Evolutionary conservation across 1,140 invertebrate genomes (phyloP), one percentile per base, ranked within the genome.

Genomic region (Heliconius himera): DNA sequence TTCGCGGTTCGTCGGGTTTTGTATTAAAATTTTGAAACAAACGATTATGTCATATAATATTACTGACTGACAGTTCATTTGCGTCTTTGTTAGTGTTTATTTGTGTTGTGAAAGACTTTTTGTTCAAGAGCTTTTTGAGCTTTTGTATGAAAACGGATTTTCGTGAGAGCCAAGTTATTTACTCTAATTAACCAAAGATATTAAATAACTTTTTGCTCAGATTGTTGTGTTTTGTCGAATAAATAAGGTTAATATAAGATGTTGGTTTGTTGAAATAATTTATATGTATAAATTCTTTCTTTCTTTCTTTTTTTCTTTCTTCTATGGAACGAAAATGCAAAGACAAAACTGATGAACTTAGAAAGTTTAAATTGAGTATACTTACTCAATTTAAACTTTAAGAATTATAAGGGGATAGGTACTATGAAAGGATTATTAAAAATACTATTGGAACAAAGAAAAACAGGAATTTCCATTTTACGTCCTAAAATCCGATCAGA

Each of bases 21-120:
- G 73, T 76, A 80, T 82, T 82, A 82, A 81, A 81, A 80, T 82
- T 78, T 79, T 29, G 60, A 36, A 74, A 70, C 73, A 79, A 79
- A 75, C 84, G 81, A 83, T 86, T 84, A 84, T 60, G 70, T 81
- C 80, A 86, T 86, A 81, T 83, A 79, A 80, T 38, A 71, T 80
- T 79, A 79, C 56, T 82, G 84, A 79, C 56, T 82, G 84, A 82
- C 84, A 82, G 82, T 71, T 82, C 84, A 83, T 83, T 85, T 80
- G 71, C 73, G 73, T 66, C 77, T 80, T 82, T 85, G 78, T 82
- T 78, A 71, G 76, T 29, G 41, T 13, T n/a, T 71, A 51, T 72
- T 38, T 72, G 70, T 41, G 20, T 18, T 36, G n/a, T 20, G 20
- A 16, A 36, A 71, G 70, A n/a, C 70, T 38, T 71, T 38, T 38